Evolutionary conservation across 1,140 invertebrate species (phyloP).

Genomic region (Brachionus angularis): DNA sequence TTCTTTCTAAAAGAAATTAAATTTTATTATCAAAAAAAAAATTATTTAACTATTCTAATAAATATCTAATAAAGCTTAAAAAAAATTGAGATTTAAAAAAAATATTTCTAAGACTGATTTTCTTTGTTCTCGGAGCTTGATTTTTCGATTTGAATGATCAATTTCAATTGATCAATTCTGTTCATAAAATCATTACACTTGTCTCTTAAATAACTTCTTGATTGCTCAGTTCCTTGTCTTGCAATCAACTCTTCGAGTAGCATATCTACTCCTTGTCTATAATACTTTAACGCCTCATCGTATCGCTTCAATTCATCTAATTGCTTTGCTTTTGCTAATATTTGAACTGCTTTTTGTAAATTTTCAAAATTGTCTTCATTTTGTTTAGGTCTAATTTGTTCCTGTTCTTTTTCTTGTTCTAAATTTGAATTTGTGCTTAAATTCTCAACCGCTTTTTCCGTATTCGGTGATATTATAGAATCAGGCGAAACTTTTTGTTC

Average conservation of each 20-base stretch:
- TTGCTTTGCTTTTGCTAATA: constrained; percentile 33
- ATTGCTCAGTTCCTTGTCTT: constrained; percentile 41
- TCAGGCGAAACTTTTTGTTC: too few relatives aligned
- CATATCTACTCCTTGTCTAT: constrained; percentile 43
- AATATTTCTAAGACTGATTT: not conserved
- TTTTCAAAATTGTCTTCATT: constrained; percentile 37
- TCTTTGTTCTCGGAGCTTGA: constrained; percentile 7
- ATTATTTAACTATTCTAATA: too few relatives aligned
- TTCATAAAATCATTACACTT: constrained; percentile 44
- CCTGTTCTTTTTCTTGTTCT: too few relatives aligned
- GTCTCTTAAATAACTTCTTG: constrained; percentile 36
- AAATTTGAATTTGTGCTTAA: too few relatives aligned
- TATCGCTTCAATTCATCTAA: constrained; percentile 23
- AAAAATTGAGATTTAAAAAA: not conserved
- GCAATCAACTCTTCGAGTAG: constrained; percentile 43
- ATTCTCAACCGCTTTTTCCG: too few relatives aligned
- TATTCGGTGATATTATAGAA: too few relatives aligned
- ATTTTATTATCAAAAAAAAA: too few relatives aligned
- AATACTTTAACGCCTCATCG: constrained; percentile 22
- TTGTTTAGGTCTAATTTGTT: too few relatives aligned
- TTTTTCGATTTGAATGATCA: constrained; percentile 32
- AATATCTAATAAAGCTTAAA: too few relatives aligned
- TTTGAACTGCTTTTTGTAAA: constrained; percentile 38
- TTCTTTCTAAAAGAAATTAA: too few relatives aligned
- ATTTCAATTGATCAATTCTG: constrained; percentile 43